Percentiles rank a stretch among this genome's conserved stretches.
phyloP scores from a whole-genome alignment of 2,888 invertebrate species.

The Bembecia ichneumoniformis region DNA sequence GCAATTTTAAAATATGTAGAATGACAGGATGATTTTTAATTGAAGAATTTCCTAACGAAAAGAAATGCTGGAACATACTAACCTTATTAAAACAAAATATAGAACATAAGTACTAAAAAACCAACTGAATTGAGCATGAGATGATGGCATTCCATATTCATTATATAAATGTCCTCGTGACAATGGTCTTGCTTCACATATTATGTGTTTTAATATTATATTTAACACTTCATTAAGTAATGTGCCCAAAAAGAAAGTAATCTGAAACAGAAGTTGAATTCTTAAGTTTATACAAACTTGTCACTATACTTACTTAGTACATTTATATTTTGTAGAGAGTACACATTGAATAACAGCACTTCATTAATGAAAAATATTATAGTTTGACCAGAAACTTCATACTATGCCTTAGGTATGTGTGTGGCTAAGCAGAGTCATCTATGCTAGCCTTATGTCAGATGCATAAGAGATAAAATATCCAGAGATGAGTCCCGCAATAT shows the following conservation, averaged over 20 bases:
- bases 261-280: constrained; percentile 69
- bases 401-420: no score
- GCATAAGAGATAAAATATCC: no score
- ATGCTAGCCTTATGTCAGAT: no score
- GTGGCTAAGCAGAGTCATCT: no score
- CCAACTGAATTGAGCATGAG: constrained; percentile 93
- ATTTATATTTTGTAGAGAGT: no score
- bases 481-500: no score
- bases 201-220: constrained; percentile 83
- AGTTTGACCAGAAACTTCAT: no score
- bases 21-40: not conserved
- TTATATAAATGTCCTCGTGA: constrained; percentile 76
- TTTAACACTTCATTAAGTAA: constrained; percentile 84
- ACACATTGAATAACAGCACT: no score
- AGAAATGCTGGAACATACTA: constrained; percentile 19
- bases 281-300: no score
- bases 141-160: constrained; percentile 93
- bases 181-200: constrained; percentile 85
- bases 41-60: not conserved
- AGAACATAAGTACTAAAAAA: constrained; percentile 89
- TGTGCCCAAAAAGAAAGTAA: constrained; percentile 86
- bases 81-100: constrained; percentile 91
- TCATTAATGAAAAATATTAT: no score
- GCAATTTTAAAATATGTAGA: constrained; percentile 20
- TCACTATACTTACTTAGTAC: no score